Evolutionary conservation across 2,888 invertebrate genomes (phyloP), one percentile per base, ranked within the genome.

Genomic region (Pasiphila rectangulata): DNA sequence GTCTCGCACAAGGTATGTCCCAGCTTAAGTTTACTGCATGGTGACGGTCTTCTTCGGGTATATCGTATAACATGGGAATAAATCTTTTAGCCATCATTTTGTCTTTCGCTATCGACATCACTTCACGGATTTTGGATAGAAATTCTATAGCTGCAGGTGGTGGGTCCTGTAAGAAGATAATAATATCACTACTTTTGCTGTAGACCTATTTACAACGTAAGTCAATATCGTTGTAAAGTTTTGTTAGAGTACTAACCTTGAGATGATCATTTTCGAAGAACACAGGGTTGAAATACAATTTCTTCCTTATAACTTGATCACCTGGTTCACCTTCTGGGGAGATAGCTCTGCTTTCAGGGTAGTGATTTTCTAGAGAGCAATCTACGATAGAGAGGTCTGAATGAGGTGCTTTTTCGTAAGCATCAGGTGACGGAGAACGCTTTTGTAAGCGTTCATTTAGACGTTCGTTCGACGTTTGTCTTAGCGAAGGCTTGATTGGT

Each of bases 131-230:
- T 89, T 96, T 96, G 2, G 92, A 90, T 34, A 97, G 89, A 77
- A 97, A 97, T 70, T 97, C 97, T 48, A 96, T 85, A 9, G 97
- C 97, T 44, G 96, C 96, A 39, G 96, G 96, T 10, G 97, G 97
- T 30, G 97, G 97, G 60, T 95, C 92, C 94, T 96, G 83, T 30
- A 90, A 90, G 46, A 46, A 4, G 17, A 30, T 19, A 29, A 7
- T 12, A 16, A 41, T 21, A 42, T 30, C 35, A 35, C 23, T 42
- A 46, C 25, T 29, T 40, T 44, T 10, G 9, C 13, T 38, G 36
- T 25, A 9, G 17, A 32, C 12, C 30, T 25, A 0, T 20, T 2
- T 15, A 24, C 19, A 41, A 6, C 19, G 6, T n/a, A 17, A 17
- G 9, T 13, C 1, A 19, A 13, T 19, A 16, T 9, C 10, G 6